Conservation (phyloP, 2,797 vertebrate genomes). For the Ispidina lecontei region DNA sequence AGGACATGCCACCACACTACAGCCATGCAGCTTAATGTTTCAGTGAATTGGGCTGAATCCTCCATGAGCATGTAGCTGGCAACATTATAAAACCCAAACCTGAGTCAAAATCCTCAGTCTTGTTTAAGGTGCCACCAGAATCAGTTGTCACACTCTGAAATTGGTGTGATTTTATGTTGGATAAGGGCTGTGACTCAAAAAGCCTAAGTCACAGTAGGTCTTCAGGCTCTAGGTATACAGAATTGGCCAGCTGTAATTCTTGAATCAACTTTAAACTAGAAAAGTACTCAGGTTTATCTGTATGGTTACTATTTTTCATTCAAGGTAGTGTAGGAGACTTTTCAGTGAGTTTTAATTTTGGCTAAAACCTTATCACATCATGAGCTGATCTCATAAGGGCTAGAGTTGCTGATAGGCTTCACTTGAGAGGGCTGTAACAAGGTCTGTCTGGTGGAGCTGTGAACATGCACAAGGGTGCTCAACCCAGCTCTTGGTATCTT, state of each 20-base stretch:
- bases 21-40: background rate
- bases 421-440: background rate
- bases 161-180: background rate
- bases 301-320: background rate
- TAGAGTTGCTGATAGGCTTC: background rate
- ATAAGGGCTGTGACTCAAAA: background rate
- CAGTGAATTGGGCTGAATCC: background rate
- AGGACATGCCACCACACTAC: fast-evolving
- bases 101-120: background rate
- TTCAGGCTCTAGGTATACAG: background rate
- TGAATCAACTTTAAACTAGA: background rate
- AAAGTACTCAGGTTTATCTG: background rate
- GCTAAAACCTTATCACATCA: background rate
- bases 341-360: background rate
- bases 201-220: background rate
- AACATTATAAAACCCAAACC: background rate
- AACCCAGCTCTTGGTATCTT: background rate
- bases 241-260: background rate
- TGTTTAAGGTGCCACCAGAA: background rate
- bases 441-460: background rate
- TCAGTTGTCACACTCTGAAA: background rate
- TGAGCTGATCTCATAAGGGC: background rate
- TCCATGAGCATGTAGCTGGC: background rate
- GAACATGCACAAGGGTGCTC: background rate
- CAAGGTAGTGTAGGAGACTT: background rate